Evolutionary conservation across 2,888 invertebrate genomes (phyloP).

Genomic region (Cosmorhoe ocellata): DNA sequence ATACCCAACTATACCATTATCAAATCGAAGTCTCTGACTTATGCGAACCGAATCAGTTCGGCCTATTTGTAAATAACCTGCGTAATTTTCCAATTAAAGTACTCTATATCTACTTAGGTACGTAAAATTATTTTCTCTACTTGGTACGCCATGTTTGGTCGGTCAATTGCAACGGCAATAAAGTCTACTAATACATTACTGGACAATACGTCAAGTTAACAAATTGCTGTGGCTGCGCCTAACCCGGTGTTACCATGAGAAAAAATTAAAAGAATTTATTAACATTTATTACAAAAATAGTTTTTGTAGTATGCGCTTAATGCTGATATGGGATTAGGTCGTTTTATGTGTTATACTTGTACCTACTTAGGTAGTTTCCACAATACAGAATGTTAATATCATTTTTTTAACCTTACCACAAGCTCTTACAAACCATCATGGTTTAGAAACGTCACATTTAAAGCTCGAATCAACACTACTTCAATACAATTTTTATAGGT

Average conservation of each 20-base stretch:
- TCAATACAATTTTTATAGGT: no score
- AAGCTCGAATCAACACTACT: no score
- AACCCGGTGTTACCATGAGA: conserved; percentile 31
- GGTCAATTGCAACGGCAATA: conserved; percentile 23
- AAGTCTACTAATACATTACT: conserved; percentile 25
- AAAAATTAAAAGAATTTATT: conserved; percentile 32
- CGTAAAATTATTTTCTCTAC: conserved; percentile 33
- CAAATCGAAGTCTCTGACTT: no score
- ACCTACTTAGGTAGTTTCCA: no score
- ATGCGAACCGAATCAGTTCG: no score
- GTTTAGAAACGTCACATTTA: no score
- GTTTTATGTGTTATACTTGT: no score
- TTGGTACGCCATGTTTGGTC: conserved; percentile 26
- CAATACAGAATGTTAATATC: no score
- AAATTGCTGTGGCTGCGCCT: conserved; percentile 35
- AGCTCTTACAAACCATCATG: no score
- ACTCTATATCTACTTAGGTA: no score
- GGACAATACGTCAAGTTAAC: conserved; percentile 39
- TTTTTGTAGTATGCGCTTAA: conserved; percentile 1
- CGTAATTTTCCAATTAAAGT: conserved; percentile 1
- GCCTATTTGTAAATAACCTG: conserved; percentile 20
- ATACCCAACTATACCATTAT: no score
- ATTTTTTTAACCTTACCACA: no score
- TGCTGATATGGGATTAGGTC: background rate
- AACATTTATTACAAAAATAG: conserved; percentile 8